Evolutionary conservation across 2,797 vertebrate species (phyloP).

Genomic region (Dryobates pubescens): DNA sequence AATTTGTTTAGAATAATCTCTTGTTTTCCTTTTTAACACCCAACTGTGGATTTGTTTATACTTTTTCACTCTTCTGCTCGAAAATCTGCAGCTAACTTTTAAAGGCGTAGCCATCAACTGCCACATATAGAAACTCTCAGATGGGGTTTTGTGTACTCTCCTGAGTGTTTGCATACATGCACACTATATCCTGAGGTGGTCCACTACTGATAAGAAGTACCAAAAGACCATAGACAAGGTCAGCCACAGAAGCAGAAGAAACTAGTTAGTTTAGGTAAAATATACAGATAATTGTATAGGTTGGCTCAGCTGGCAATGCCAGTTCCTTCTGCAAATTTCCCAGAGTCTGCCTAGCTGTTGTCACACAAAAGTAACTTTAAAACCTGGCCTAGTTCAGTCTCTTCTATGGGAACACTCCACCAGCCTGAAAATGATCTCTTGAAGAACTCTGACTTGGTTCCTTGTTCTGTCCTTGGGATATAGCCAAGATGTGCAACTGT

Average conservation of each 20-base stretch:
- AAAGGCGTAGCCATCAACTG: too few relatives aligned
- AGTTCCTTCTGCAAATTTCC: neutral
- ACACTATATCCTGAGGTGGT: neutral
- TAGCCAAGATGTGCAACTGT: fast-evolving
- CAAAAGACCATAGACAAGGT: neutral
- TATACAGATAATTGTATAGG: neutral
- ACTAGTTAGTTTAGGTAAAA: neutral
- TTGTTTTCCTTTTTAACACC: too few relatives aligned
- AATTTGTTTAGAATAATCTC: too few relatives aligned
- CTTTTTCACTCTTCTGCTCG: too few relatives aligned
- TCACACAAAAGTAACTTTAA: neutral
- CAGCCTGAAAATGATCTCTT: neutral
- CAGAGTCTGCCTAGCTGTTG: neutral
- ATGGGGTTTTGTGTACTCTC: neutral
- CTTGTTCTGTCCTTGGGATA: neutral
- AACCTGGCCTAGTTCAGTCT: neutral
- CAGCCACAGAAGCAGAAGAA: neutral
- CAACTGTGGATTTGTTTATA: too few relatives aligned
- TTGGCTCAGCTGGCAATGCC: neutral
- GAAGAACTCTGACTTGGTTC: neutral
- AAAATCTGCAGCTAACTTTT: too few relatives aligned
- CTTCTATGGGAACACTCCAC: neutral
- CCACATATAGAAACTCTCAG: neutral
- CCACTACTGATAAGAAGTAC: neutral
- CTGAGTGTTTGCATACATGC: neutral